Evolutionary conservation across 2,113 vertebrate genomes (phyloP).

Genomic region (Nothobranchius furzeri): DNA sequence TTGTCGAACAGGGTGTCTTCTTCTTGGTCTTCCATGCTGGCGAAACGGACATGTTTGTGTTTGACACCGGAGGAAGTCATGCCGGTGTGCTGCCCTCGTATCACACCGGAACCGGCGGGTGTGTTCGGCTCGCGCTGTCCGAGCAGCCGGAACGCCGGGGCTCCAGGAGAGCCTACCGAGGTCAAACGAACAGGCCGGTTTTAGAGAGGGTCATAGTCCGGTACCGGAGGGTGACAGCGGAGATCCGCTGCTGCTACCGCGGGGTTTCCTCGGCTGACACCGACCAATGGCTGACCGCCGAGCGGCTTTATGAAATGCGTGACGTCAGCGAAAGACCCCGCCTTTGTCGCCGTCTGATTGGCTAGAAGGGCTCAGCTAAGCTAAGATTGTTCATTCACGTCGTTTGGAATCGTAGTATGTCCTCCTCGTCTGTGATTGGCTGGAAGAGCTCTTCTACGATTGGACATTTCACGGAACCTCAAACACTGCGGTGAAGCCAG

Average conservation of each 20-base stretch:
- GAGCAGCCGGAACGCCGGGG: neutral
- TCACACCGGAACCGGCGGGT: too few species aligned
- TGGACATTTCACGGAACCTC: too few species aligned
- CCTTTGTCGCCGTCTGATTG: too few species aligned
- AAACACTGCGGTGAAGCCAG: too few species aligned
- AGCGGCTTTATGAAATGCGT: too few species aligned
- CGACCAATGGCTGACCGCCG: neutral
- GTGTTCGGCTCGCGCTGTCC: too few species aligned
- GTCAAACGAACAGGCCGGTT: neutral
- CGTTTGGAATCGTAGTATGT: too few species aligned
- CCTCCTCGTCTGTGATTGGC: too few species aligned
- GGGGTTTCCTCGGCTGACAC: neutral
- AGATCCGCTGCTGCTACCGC: neutral
- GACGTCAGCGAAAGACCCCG: too few species aligned
- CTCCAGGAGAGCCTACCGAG: neutral
- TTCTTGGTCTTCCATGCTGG: slow-evolving; percentile 68
- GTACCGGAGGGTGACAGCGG: neutral
- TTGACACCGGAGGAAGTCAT: slow-evolving; percentile 64
- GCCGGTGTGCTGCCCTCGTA: slow-evolving; percentile 4
- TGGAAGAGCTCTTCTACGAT: too few species aligned
- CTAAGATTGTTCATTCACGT: too few species aligned
- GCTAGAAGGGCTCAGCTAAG: too few species aligned
- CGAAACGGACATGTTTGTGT: slow-evolving; percentile 84
- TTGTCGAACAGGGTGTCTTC: slow-evolving; percentile 79
- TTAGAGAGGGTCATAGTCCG: neutral